Evolutionary conservation across 2,113 vertebrate species (phyloP), one percentile per base, ranked within the genome.

Genomic region (Podarcis raffonei): DNA sequence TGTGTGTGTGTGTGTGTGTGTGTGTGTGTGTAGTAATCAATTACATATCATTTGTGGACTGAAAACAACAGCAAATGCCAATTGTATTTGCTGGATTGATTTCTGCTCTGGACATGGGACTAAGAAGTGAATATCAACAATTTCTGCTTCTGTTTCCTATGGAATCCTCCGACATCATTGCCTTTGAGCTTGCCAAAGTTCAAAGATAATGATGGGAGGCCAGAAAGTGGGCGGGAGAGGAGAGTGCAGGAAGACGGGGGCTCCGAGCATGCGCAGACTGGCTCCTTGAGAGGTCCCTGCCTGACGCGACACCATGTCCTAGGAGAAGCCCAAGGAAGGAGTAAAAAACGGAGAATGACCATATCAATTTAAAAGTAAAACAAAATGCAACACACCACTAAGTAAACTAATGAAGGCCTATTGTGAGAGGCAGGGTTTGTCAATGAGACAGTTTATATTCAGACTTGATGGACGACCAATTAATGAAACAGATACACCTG

Each of bases 301-400:
- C 39, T n/a, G 82, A 76, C 65, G 77, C 72, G 90, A 32, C 88
- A 75, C 95, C 92, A 99, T 98, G 98, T 98, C 98, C 87, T 98
- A 99, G 95, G 98, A 98, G 94, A 98, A 98, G 96, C 98, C 98
- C 90, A 99, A 99, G 98, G 98, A 98, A 94, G 97, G 98, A 82
- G 98, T 98, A 87, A 98, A n/a, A 98, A 96, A 98, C 97, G 0
- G 98, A 99, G 96, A 98, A 98, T 0, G 98, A 99, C 59, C 98
- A 98, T 96, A 98, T 99, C 96, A 98, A 98, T 92, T 97, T 99
- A 85, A 99, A 98, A 92, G 98, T 99, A 98, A 99, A 94, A 99
- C 98, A 91, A 99, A 99, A 96, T 97, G 98, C 90, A 98, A 98
- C 96, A 98, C 98, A 7, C 98, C 98, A 0, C 97, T 99, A 93